Evolutionary conservation across 2,888 invertebrate genomes (phyloP), one percentile per base, ranked within the genome.

Genomic region (Dolomedes plantarius): DNA sequence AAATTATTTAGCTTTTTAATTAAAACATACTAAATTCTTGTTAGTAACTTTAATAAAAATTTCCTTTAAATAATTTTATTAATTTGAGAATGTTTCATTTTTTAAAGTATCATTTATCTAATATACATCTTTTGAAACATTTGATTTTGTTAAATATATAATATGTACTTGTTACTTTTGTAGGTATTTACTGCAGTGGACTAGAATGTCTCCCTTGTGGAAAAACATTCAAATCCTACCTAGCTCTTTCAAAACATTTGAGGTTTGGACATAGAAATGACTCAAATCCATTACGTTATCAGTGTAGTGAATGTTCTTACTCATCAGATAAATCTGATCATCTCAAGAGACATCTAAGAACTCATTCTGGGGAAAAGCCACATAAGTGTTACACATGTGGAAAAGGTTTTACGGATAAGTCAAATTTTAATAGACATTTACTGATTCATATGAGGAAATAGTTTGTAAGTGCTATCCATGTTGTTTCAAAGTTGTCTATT

Each of bases 291-390:
- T 29, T 74, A 28, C 62, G 64, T 13, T 74, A 64, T 39, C 64
- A 64, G 39, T 74, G 74, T 28, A 16, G 16, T 7, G 64, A 64
- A 39, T 74, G 74, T n/a, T 36, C 74, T 0, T 74, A 74, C 16
- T 74, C 74, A 2, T 64, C 74, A 1, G 74, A 74, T 32, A 74
- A 74, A 31, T 74, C 74, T 7, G 64, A 74, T 27, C 74, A 74
- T n/a, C 39, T 62, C 16, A 74, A 74, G 19, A 32, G 74, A 27
- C 74, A 74, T 39, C 7, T 64, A 36, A 41, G 62, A n/a, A 74
- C 74, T 28, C 74, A 74, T 74, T 64, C 74, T 64, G 74, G 74
- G 7, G 74, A 74, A 64, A 31, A 50, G 0, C 74, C 74, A 16
- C 74, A 74, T 29, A 27, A 28, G 1, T 74, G 74, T 36, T 39